Evolutionary conservation across 2,888 invertebrate genomes (phyloP), one percentile per base, ranked within the genome.

Genomic region (Drosophila borborema): DNA sequence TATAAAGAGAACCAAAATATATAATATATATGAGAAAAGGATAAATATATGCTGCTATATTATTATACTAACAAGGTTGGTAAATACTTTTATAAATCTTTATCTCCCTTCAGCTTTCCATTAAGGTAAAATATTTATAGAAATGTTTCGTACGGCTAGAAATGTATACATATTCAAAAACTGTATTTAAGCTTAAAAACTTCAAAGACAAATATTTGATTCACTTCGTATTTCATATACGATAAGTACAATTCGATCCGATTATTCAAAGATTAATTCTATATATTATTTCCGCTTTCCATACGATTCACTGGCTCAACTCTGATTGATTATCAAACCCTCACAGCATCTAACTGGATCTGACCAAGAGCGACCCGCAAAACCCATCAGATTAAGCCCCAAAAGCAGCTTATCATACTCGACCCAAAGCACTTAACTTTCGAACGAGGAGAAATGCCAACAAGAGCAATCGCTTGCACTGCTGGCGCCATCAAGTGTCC

Each of bases 371-470:
- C 34, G 54, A 49, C 61, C 59, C 65, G 46, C 64, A 77, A 77
- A 75, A 49, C 66, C 46, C 74, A 77, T 65, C 62, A 64, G 48
- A 54, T 69, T 67, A 53, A 70, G 48, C 12, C 14, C 53, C 67
- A 56, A 77, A 80, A 80, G 77, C 78, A 28, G 81, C 74, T 80
- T 80, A 80, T 71, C 73, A 58, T 64, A 72, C 49, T 80, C 59
- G 55, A 74, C 80, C 63, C 74, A 77, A 75, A 79, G 67, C 75
- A 82, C 82, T 78, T 69, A 74, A 74, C 72, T 73, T 77, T 74
- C 60, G 67, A 72, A 75, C 84, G 68, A 38, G 20, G 9, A 23
- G 40, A 10, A 60, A 31, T n/a, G 41, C 46, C 59, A 62, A 60
- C 45, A 53, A 63, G 41, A 54, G 62, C 51, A 64, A 72, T 61